Base-by-base conservation (phyloP, 2,113 vertebrate species). In the Turdus rufiventris region DNA sequence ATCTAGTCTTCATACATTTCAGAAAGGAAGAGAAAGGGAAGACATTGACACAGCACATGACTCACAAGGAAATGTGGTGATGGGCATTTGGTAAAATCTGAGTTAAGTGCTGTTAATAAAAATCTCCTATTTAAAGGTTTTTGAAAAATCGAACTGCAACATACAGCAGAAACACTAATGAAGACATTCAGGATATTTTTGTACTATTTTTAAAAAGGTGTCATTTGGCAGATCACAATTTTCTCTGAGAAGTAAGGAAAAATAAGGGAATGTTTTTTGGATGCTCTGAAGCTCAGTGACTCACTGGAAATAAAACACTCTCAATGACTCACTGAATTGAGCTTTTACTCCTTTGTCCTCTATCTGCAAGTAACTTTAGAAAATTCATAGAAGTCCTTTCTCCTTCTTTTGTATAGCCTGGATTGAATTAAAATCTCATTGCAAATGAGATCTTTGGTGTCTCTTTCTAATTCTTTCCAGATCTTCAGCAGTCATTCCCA, bases 381-480 rank as follows among this genome's bases (percentile, higher is more conserved):
- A 88, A 83, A 77, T 36, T 66, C 60, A 74, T 91, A 66, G 51
- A 77, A 31, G 43, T 58, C 16, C 9, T 43, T 74, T 85, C 88
- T 38, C 11, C 43, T 92, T 92, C 31, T 31, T 71, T 56, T 74
- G 2, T 31, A 48, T 56, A 12, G 9, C 21, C 91, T 86, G 86
- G 19, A 45, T 71, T 84, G n/a, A 77, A 77, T 95, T 90, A 95
- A 95, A 91, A 88, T 92, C 67, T 74, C 72, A 63, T 93, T 88
- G 60, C 26, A 88, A 43, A 50, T 60, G 25, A 28, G 53, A 72
- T 78, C 5, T 74, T 89, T 81, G 24, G 33, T 95, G 61, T 78
- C 31, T 89, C 38, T 84, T 66, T 85, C 14, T 93, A 84, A 92
- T 84, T 81, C 24, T 78, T 61, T 92, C 68, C 82, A 88, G 85